Evolutionary conservation across 2,113 vertebrate species (phyloP), one percentile per base, ranked within the genome.

Genomic region (Nesogale talazaci): DNA sequence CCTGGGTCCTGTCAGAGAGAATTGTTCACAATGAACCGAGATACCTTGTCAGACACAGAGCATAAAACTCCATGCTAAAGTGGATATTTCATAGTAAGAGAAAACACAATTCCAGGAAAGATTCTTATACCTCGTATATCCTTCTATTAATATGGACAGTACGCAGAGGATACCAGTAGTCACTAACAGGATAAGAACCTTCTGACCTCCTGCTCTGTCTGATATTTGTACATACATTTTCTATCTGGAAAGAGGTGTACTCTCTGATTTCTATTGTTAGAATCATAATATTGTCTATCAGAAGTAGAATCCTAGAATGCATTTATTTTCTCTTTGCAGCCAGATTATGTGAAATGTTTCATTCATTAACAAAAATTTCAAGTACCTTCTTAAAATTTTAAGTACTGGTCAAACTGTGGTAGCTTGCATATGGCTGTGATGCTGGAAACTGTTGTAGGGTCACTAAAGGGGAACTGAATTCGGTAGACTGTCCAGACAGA

Each of bases 101-200:
- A 89, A 77, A 1, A 77, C 63, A 65, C 23, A 74, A 92, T 4
- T 86, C 1, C 23, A 83, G 70, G 27, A 81, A 63, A n/a, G 42
- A 0, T 15, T 4, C 29, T 77, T 25, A 15, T 69, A 82, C 56
- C 80, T 92, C 36, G 69, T 87, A 86, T 42, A 6, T 76, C 5
- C 22, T 94, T 82, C 69, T 67, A 34, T 36, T 87, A 82, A 42
- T 52, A 75, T 77, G 36, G 83, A 93, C 82, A 74, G 36, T 72
- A 42, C 89, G 46, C 12, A 93, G 36, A 31, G 85, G 34, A 20
- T 15, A 57, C 14, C 56, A 61, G n/a, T 31, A 83, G 8, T 67
- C 17, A 82, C 27, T 52, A 11, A 6, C 10, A 52, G 46, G 10
- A 31, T 34, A 76, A 92, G 29, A 93, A 89, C 0, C 2, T 88